Base-by-base conservation (phyloP, 2,113 vertebrate species). In the Scophthalmus maximus region DNA sequence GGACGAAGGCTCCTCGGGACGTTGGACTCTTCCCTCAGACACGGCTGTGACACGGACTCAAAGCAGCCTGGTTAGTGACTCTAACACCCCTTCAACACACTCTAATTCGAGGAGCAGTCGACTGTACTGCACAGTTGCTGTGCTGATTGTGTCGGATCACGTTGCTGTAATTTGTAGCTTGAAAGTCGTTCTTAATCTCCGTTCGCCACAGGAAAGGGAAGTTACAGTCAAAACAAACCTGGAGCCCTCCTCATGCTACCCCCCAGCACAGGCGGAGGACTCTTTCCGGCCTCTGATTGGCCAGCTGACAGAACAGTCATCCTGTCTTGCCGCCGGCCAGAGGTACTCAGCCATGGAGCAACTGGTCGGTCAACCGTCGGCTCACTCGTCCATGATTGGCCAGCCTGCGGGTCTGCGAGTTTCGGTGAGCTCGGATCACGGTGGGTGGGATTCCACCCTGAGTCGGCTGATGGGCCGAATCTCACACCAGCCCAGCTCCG, bases 341-440 rank as follows among this genome's bases (percentile, higher is more conserved):
- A 46, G 42, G 42, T 6, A 87, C 20, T 60, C 23, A 0, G 12
- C 38, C n/a, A 49, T 85, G 71, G 82, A 73, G 59, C 79, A 29
- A 0, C 61, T 89, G 7, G 67, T 91, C 0, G 83, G 87, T 18
- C 88, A 85, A 0, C 91, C 88, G 0, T 88, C 86, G 0, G 87
- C 88, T 59, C 83, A 90, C 27, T 92, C 88, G 0, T 91, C 91
- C 0, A 18, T 86, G 68, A 91, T 92, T 0, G 74, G 69, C 27
- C 85, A 62, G 14, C 72, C n/a, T n/a, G n/a, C n/a, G n/a, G n/a
- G n/a, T n/a, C n/a, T n/a, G n/a, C n/a, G n/a, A n/a, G n/a, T 36
- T 0, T 68, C 72, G 57, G 49, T 20, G 8, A 47, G 70, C 52
- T n/a, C 0, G 0, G 72, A 57, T 57, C 81, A 57, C 5, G 46